Percentiles rank a stretch among this genome's conserved stretches.
These are phyloP conservation scores for Mimumesa dahlbomi DNA, from an alignment of 2,888 invertebrate genomes.

Conservation along the genomic window DNA sequence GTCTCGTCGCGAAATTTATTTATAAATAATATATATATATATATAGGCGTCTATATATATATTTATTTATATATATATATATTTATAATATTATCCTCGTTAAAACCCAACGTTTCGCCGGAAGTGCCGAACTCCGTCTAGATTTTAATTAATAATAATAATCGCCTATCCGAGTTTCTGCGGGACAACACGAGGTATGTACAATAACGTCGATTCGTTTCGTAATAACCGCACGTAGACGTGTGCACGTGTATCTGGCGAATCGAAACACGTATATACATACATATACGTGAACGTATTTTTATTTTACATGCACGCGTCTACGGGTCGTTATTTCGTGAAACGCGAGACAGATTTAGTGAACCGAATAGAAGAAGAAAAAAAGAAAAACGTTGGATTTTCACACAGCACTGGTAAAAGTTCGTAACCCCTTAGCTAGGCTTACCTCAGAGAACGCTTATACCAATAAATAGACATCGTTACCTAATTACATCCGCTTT, in stretches of 20 bases:
- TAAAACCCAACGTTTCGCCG: conserved; percentile 54
- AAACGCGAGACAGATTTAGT: too few species aligned
- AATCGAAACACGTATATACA: too few species aligned
- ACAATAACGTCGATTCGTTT: too few species aligned
- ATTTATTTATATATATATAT: too few species aligned
- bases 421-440: conserved; percentile 53
- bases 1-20: conserved; percentile 41
- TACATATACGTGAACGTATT: too few species aligned
- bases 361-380: too few species aligned
- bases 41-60: too few species aligned
- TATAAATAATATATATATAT: conserved; percentile 62
- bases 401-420: conserved; percentile 61
- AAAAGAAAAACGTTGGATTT: conserved; percentile 55
- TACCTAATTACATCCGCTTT: conserved; percentile 60
- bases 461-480: conserved; percentile 65
- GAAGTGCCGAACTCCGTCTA: background rate
- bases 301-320: too few species aligned
- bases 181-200: too few species aligned
- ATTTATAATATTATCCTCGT: conserved; percentile 52
- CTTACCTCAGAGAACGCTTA: conserved; percentile 57
- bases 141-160: conserved; percentile 18
- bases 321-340: too few species aligned
- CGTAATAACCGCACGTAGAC: background rate
- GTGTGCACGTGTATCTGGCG: conserved; percentile 8
- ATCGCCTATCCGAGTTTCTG: too few species aligned